A percentile compares a stretch with the other conserved stretches of the same genome.
Conservation (phyloP, 2,113 vertebrate species). For the Oenanthe oenanthe region DNA sequence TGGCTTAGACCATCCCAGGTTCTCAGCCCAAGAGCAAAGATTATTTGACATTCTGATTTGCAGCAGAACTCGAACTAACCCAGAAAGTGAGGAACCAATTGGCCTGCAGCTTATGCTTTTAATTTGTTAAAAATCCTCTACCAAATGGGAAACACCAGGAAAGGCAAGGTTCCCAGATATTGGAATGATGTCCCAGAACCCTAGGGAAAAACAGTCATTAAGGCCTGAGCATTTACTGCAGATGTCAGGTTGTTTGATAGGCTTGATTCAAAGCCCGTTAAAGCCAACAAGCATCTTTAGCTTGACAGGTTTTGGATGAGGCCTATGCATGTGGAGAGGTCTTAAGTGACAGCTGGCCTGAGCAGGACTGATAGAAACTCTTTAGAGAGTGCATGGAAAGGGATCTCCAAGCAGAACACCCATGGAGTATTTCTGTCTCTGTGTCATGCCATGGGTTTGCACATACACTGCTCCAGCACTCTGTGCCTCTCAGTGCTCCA, state of each 20-base stretch:
- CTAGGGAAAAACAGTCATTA: neutral
- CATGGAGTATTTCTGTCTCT: neutral
- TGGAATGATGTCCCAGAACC: neutral
- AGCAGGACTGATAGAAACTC: neutral
- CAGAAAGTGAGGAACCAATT: neutral
- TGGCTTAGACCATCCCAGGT: neutral
- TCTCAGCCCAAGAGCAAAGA: neutral
- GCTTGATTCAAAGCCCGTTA: neutral
- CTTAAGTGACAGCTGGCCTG: neutral
- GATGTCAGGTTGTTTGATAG: slow-evolving; percentile 2
- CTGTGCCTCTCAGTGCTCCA: neutral
- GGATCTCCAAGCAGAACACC: neutral
- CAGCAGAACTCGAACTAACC: neutral
- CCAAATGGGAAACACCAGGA: slow-evolving; percentile 1
- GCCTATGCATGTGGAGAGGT: neutral
- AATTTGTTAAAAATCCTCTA: neutral
- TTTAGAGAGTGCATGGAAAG: neutral
- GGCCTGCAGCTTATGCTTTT: neutral
- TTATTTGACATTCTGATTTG: neutral
- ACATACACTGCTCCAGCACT: too few species aligned
- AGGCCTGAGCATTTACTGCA: neutral
- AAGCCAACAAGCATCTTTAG: neutral
- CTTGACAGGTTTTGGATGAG: neutral
- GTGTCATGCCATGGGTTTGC: fast-evolving
- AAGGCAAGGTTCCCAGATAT: slow-evolving; percentile 24